Conservation (phyloP, 1,140 invertebrate genomes). For the Apis laboriosa region DNA sequence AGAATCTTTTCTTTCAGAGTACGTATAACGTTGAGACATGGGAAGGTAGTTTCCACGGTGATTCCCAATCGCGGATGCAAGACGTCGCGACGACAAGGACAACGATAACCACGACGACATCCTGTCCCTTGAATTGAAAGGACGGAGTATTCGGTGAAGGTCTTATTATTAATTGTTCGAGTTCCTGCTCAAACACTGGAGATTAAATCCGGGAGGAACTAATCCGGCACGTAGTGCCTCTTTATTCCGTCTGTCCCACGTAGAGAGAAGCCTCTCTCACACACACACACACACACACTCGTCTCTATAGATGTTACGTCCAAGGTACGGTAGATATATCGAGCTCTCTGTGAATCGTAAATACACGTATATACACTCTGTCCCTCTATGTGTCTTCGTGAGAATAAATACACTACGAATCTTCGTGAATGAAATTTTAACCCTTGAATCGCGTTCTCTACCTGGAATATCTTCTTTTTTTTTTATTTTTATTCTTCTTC, state of each 20-base stretch:
- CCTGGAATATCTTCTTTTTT: constrained; percentile 12
- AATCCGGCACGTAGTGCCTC: constrained; percentile 70
- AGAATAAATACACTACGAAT: constrained; percentile 5
- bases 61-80: constrained; percentile 61
- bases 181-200: constrained; percentile 75
- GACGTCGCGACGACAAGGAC: constrained; percentile 38
- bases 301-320: background rate
- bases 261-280: background rate
- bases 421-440: constrained; percentile 46
- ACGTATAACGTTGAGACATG: background rate
- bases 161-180: constrained; percentile 78
- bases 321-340: background rate
- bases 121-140: constrained; percentile 73
- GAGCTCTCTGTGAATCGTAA: background rate
- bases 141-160: constrained; percentile 60
- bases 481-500: background rate
- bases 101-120: constrained; percentile 66
- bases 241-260: constrained; percentile 65
- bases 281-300: background rate
- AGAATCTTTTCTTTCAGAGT: background rate
- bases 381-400: constrained; percentile 4
- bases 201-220: constrained; percentile 77
- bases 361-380: background rate
- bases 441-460: constrained; percentile 24
- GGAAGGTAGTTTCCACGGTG: constrained; percentile 42